These are phyloP conservation scores for Ptychobarbus kaznakovi DNA, from an alignment of 2,797 vertebrate species.

Conservation along the genomic window DNA sequence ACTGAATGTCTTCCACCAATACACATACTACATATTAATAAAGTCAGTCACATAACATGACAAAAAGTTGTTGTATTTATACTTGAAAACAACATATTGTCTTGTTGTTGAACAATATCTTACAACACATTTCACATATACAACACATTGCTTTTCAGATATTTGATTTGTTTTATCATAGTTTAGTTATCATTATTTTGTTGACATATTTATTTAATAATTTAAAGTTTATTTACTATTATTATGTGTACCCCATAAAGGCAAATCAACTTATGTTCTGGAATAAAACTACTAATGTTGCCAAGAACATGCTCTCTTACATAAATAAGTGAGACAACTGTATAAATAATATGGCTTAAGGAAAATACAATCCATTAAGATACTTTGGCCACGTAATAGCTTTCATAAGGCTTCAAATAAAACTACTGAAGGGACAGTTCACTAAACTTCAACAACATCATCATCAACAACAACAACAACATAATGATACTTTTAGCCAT, in stretches of 20 bases:
- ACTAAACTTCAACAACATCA: not conserved
- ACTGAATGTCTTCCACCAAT: not conserved
- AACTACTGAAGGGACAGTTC: not conserved
- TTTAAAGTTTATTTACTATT: too few species aligned
- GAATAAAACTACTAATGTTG: constrained; percentile 4
- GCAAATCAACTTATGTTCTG: not conserved
- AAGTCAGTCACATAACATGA: not conserved
- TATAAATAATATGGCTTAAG: not conserved
- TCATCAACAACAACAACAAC: not conserved
- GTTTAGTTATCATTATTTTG: not conserved
- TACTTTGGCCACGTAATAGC: not conserved
- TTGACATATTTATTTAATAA: not conserved
- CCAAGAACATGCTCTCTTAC: not conserved
- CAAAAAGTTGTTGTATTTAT: not conserved
- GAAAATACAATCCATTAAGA: not conserved
- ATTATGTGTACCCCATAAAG: not conserved
- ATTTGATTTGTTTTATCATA: not conserved
- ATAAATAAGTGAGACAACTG: not conserved
- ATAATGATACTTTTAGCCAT: not conserved
- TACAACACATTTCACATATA: not conserved
- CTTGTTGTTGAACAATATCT: not conserved
- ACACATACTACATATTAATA: not conserved
- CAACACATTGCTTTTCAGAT: not conserved
- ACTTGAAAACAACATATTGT: not conserved
- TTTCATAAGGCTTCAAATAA: not conserved